Base-by-base conservation (phyloP, 2,888 invertebrate genomes). In the Homarus gammarus region DNA sequence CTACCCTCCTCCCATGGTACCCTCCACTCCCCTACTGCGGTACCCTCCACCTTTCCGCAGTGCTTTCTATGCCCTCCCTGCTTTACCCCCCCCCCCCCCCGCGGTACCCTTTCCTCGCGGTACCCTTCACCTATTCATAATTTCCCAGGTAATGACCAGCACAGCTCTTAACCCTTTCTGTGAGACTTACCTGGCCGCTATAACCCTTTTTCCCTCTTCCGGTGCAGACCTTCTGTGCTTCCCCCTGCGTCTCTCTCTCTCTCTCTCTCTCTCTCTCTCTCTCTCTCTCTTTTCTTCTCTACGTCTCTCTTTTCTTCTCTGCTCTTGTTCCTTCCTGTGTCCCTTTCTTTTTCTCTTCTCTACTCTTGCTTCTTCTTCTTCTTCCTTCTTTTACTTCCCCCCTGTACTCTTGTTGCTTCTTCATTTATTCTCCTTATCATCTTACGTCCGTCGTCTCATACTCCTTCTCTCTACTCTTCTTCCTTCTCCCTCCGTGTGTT, bases 71-170 rank as follows among this genome's bases (percentile, higher is more conserved):
- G 8, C 68, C 31, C 68, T 22, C 15, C 68, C 68, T 10, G n/a
- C 68, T 10, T 22, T 56, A 18, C 31, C 15, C 72, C 33, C 33
- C 72, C 36, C 15, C 73, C 73, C 68, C 40, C 12, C 40, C 77
- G n/a, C 77, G 15, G 49, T 8, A 8, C 27, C 49, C 33, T 18
- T 38, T n/a, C 22, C 40, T 72, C 33, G 8, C 33, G 8, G 8
- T 68, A 22, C 8, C 8, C 8, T n/a, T 38, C 73, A 38, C 73
- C 77, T 49, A 49, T 77, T 49, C 77, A 77, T 27, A 77, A 27
- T 77, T 44, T 31, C 10, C 27, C 77, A 77, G 77, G 77, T 77
- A 77, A 75, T 75, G 75, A 40, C 77, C 77, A 51, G 0, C 8
- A 27, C 49, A 15, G 40, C 77, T 49, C 27, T 49, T 8, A 77